Conservation (phyloP, 2,888 invertebrate species). For the Caenorhabditis sp. region DNA sequence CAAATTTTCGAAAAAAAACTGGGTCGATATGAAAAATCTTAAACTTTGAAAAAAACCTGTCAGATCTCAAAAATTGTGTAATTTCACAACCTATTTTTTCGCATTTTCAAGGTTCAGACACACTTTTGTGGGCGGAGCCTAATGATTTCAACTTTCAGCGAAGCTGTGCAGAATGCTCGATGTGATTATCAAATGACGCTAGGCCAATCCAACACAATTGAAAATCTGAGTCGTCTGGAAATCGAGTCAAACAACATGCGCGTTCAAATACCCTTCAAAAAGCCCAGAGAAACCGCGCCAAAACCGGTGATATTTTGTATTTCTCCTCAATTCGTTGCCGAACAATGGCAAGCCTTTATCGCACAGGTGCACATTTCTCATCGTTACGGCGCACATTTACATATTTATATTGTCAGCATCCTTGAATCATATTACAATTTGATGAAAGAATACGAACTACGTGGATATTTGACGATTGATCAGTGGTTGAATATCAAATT, state of each 20-base stretch:
- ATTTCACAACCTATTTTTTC: no score
- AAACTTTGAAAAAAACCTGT: no score
- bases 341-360: constrained; percentile 8
- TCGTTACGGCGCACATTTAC: constrained; percentile 13
- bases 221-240: constrained; percentile 16
- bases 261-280: constrained; percentile 10
- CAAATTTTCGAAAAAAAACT: no score
- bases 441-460: constrained; percentile 10
- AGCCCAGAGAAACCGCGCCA: background rate
- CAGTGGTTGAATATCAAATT: constrained; percentile 45
- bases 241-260: constrained; percentile 9
- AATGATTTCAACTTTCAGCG: background rate
- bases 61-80: no score
- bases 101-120: no score
- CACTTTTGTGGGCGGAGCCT: no score
- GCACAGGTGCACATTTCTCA: background rate
- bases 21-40: no score
- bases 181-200: constrained; percentile 23
- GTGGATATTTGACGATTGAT: constrained; percentile 33
- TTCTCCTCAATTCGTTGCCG: constrained; percentile 17
- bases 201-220: constrained; percentile 20
- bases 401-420: constrained; percentile 14
- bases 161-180: background rate
- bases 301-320: constrained; percentile 12
- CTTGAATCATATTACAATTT: constrained; percentile 10